Conservation (phyloP, 2,113 vertebrate genomes). For the Speoplatyrhinus poulsoni region DNA sequence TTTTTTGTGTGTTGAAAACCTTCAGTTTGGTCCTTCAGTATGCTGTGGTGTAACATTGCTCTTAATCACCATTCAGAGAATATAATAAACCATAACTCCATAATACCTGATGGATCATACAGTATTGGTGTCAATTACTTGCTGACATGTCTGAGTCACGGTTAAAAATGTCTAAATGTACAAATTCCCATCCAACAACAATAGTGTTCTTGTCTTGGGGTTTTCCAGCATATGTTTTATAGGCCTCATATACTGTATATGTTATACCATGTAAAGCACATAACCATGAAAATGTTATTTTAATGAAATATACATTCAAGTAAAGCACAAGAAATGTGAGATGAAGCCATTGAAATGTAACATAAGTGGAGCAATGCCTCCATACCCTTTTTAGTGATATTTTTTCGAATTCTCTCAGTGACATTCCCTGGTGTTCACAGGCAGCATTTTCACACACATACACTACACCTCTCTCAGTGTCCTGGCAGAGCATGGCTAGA, state of each 20-base stretch:
- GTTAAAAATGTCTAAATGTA: background rate
- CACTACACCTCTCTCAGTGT: conserved; percentile 63
- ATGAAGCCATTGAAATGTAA: too few relatives aligned
- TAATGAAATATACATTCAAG: background rate
- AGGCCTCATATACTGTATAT: background rate
- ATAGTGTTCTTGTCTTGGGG: background rate
- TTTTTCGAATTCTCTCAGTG: background rate
- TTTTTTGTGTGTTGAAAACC: conserved; percentile 36
- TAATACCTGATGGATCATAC: conserved; percentile 12
- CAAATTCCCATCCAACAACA: background rate
- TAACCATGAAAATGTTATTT: background rate
- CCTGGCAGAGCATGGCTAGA: conserved; percentile 46
- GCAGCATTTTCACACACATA: conserved; percentile 72
- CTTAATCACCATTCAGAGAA: conserved; percentile 40
- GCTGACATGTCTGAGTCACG: background rate
- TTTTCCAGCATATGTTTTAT: background rate
- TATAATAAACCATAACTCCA: conserved; percentile 56
- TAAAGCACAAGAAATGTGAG: background rate
- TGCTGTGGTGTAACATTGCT: conserved; percentile 32
- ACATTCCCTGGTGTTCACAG: conserved; percentile 45
- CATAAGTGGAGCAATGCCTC: background rate
- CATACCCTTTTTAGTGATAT: conserved; percentile 4
- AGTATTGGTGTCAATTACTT: background rate
- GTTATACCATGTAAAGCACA: background rate
- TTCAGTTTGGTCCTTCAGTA: conserved; percentile 15